Evolutionary conservation across 2,888 invertebrate genomes (phyloP), one percentile per base, ranked within the genome.

Genomic region (Lasius platythorax): DNA sequence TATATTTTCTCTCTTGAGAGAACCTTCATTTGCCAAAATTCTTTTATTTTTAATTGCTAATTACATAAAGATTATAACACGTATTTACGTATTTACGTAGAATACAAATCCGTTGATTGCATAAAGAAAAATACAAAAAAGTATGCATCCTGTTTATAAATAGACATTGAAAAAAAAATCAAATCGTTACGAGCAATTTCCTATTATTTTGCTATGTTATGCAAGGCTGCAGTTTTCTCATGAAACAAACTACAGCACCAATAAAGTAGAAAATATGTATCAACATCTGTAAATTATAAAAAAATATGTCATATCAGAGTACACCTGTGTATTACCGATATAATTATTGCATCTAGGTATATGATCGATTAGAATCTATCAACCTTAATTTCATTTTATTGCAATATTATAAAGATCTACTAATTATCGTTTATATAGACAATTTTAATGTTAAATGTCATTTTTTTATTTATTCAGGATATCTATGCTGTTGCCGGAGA

Each of bases 401-500:
- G 2, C 28, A 3, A 43, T 67, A 67, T 43, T 18, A 18, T 2
- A 46, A 46, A 30, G 11, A 68, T 11, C 11, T 68, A 15, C 0
- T 68, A 12, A 67, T 33, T 64, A n/a, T 67, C 8, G 6, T n/a
- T 23, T 4, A 9, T 56, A 56, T 56, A 40, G 12, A 53, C 2
- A 72, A 18, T 58, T 3, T 61, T 18, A 61, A 74, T 0, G 18
- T 6, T 30, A 74, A 3, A 61, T 0, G 2, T 30, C 3, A 37
- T 30, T 30, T 30, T 30, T 64, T 50, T 8, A 33, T 18, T 33
- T 61, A 8, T 46, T 18, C 95, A 97, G 98, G 95, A 96, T 98
- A 88, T 95, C 97, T 86, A 95, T 98, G 84, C 96, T 98, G 89
- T 92, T 98, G 40, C 97, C 98, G 15, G 98, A 98, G 95, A 96